Base-by-base conservation (phyloP, 2,888 invertebrate species). In the Chaetoderma sp. region DNA sequence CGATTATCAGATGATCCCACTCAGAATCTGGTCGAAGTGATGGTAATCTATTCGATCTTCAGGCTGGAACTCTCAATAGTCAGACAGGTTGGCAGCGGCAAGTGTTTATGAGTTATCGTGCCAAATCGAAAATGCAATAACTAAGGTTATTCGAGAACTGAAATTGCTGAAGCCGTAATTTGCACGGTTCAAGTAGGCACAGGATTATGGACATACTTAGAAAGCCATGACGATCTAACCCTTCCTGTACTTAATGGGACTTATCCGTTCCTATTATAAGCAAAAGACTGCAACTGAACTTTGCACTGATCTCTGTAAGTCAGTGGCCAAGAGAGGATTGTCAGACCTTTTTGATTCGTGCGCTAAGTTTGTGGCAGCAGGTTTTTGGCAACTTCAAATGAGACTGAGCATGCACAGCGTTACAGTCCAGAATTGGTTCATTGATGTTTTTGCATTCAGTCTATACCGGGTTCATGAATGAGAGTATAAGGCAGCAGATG, bases 381-480 rank as follows among this genome's bases (percentile, higher is more conserved):
- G 50, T 50, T 4, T 10, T 25, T 6, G 27, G 50, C 50, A 6
- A 27, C 50, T 5, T 6, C 25, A 18, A 6, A 25, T 8, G 27
- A 50, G 21, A 50, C 50, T 25, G 27, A 50, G 16, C 10, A 10
- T 50, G 10, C 8, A 13, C 50, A 27, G 6, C 8, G 27, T 6
- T 6, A 50, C 27, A 50, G 50, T 25, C 6, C 6, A 50, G 6
- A 27, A 6, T 18, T 50, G 28, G 18, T 50, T 13, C 25, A 50
- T 18, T 25, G 8, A 50, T 50, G 50, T 50, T 50, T 50, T 25
- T 50, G 50, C 50, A 50, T 27, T 50, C 50, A 13, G 27, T 50
- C 27, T 50, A 25, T 27, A 10, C 50, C 4, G 50, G 50, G 6
- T 5, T 50, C 27, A 13, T 23, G 5, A 30, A 50, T 50, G 50